Conservation (phyloP, 1,140 invertebrate species). For the Neodiprion pinetum region DNA sequence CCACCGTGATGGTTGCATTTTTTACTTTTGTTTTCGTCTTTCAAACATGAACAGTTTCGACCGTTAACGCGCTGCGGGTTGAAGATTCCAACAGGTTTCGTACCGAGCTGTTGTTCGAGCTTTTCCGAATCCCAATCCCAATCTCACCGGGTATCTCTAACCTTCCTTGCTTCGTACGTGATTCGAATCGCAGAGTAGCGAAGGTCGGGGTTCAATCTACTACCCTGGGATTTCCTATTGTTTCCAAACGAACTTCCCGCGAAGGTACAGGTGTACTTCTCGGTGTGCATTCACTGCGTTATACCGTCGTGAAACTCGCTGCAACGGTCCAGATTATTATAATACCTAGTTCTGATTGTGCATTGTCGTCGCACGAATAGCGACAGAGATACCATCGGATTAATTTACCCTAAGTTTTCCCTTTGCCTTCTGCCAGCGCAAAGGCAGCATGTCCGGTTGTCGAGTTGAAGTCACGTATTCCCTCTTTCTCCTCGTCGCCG, state of each 20-base stretch:
- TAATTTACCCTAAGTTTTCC: not conserved
- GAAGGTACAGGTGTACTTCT: too few relatives aligned
- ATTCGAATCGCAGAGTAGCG: not conserved
- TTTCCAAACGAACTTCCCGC: not conserved
- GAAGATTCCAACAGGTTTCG: too few relatives aligned
- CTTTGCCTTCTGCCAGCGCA: too few relatives aligned
- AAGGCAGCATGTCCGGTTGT: too few relatives aligned
- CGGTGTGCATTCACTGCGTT: too few relatives aligned
- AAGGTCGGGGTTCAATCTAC: not conserved
- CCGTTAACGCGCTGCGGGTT: too few relatives aligned
- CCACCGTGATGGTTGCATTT: not conserved
- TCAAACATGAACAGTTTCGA: not conserved
- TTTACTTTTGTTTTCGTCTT: not conserved
- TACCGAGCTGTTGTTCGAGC: too few relatives aligned
- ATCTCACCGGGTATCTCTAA: not conserved
- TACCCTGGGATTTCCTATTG: not conserved
- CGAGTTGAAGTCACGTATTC: too few relatives aligned
- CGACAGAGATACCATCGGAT: not conserved
- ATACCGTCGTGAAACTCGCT: not conserved
- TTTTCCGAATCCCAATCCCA: too few relatives aligned
- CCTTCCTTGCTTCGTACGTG: not conserved
- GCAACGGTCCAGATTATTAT: not conserved
- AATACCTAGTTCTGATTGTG: not conserved
- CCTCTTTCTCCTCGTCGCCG: too few relatives aligned
- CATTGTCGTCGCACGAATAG: not conserved